Conservation (phyloP, 53 echinoderm and acorn worm species). For the Mesocentrotus franciscanus region DNA sequence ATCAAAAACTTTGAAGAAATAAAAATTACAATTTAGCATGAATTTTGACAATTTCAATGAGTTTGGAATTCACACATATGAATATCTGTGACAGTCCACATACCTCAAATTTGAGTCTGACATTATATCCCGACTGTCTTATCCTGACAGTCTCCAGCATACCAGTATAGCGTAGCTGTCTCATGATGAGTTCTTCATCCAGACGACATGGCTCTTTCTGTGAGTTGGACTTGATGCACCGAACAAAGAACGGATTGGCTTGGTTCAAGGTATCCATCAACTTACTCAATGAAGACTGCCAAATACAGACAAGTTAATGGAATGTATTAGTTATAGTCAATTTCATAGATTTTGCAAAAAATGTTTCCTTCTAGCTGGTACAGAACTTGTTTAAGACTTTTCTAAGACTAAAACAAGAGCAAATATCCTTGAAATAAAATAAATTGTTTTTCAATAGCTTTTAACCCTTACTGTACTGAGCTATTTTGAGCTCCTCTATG, state of each 20-base stretch:
- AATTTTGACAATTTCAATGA: neutral
- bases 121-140: constrained; percentile 96
- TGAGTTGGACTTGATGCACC: constrained; percentile 99
- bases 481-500: too few species aligned
- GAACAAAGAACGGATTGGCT: constrained; percentile 98
- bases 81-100: neutral
- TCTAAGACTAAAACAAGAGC: too few species aligned
- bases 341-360: too few species aligned
- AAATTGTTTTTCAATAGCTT: too few species aligned
- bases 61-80: too few species aligned
- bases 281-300: constrained; percentile 86
- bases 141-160: constrained; percentile 98
- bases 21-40: neutral
- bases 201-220: constrained; percentile 94
- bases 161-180: constrained; percentile 94
- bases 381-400: too few species aligned
- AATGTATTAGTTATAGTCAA: neutral
- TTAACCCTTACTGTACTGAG: too few species aligned
- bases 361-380: too few species aligned
- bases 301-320: neutral
- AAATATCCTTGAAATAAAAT: too few species aligned
- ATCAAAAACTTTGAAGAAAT: neutral
- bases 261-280: constrained; percentile 97
- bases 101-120: constrained; percentile 95
- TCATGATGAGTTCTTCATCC: constrained; percentile 90